Evolutionary conservation across 64 coral and sea anemone species (phyloP).

Genomic region (Pocillopora damicornis): DNA sequence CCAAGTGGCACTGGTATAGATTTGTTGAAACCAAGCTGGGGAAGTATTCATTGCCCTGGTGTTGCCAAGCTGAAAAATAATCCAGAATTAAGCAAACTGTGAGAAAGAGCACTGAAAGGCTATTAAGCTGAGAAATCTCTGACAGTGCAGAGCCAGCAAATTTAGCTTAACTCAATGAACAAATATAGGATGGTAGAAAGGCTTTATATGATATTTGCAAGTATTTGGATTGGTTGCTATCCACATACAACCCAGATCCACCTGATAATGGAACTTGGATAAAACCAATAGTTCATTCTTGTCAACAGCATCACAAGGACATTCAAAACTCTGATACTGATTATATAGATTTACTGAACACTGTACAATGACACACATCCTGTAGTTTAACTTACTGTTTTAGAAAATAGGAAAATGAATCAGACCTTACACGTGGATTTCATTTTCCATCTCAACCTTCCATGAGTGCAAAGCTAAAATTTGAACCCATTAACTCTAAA

Average conservation of each 20-base stretch:
- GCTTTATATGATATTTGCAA: not conserved
- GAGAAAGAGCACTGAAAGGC: slow-evolving; percentile 32
- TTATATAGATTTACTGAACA: slow-evolving; percentile 21
- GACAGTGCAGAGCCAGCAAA: slow-evolving; percentile 6
- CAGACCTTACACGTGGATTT: slow-evolving; percentile 21
- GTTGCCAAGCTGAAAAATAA: slow-evolving; percentile 53
- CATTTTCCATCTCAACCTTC: slow-evolving; percentile 31
- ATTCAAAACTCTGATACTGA: slow-evolving; percentile 7
- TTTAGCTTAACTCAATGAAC: slow-evolving; percentile 10
- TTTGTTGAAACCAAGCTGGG: not conserved
- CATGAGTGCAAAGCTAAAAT: slow-evolving; percentile 22
- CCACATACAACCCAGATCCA: slow-evolving; percentile 2
- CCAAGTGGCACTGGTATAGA: not conserved
- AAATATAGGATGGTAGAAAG: slow-evolving; percentile 1
- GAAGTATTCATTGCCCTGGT: not conserved
- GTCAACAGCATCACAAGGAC: not conserved
- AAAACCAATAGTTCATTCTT: not conserved
- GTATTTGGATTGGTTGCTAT: not conserved
- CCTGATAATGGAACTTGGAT: slow-evolving; percentile 6
- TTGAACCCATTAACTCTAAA: slow-evolving; percentile 34
- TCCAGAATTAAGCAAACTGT: slow-evolving; percentile 35
- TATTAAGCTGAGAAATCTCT: slow-evolving; percentile 16
- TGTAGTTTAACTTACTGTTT: slow-evolving; percentile 33
- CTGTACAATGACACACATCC: slow-evolving; percentile 8
- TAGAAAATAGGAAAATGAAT: not conserved